phyloP scores from a whole-genome alignment of 2,797 vertebrate species.

The Nannoperca obscura region DNA sequence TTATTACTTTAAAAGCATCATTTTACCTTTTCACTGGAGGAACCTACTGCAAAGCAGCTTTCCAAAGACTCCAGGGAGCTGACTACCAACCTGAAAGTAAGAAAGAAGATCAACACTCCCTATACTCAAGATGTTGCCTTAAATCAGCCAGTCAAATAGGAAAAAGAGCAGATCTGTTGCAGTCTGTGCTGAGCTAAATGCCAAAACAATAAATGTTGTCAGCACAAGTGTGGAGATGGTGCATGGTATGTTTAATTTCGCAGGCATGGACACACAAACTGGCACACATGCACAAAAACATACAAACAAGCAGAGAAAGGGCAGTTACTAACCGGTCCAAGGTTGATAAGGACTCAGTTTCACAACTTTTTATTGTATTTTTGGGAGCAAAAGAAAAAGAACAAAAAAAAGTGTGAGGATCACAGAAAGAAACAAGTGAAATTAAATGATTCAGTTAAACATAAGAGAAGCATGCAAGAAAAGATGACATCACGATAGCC shows the following conservation, averaged over 20 bases:
- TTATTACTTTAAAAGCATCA: not conserved
- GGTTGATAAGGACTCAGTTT: constrained; percentile 99
- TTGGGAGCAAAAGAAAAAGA: constrained; percentile 95
- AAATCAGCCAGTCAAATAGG: constrained; percentile 25
- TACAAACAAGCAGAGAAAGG: constrained; percentile 83
- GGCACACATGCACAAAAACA: constrained; percentile 77
- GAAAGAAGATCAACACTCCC: constrained; percentile 49
- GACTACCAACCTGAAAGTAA: constrained; percentile 92
- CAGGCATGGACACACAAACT: constrained; percentile 77
- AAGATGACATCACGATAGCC: constrained; percentile 84
- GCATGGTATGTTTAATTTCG: constrained; percentile 72
- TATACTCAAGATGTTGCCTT: constrained; percentile 2
- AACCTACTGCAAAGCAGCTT: constrained; percentile 97
- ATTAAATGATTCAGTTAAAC: constrained; percentile 86
- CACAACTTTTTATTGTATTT: constrained; percentile 94
- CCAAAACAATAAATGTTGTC: constrained; percentile 63
- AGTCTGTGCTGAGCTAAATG: constrained; percentile 66
- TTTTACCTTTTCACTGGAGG: constrained; percentile 94
- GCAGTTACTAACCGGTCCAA: constrained; percentile 99
- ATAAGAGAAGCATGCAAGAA: constrained; percentile 86
- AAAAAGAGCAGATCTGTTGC: constrained; percentile 33
- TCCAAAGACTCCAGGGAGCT: constrained; percentile 98
- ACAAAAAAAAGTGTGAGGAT: constrained; percentile 94
- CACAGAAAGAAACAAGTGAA: constrained; percentile 91
- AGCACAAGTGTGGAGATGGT: constrained; percentile 65